Base-by-base conservation (phyloP, 2,113 vertebrate genomes). In the Brienomyrus longianalis region DNA sequence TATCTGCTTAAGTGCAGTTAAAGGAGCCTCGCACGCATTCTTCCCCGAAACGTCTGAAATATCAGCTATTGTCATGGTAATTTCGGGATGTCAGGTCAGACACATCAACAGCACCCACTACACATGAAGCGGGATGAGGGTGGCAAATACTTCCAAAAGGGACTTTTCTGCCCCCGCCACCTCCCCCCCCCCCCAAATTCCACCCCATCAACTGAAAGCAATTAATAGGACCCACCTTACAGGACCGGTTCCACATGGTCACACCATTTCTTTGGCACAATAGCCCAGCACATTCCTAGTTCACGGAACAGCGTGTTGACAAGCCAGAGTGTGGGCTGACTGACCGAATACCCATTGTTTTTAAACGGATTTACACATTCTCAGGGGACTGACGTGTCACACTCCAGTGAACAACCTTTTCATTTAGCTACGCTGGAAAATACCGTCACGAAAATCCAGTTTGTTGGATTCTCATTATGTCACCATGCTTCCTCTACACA, bases 161-260 rank as follows among this genome's bases (percentile, higher is more conserved):
- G 89, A 92, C 92, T 90, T 70, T 91, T 92, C 90, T 90, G 88
- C 2, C 2, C 23, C 9, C 21, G 91, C 70, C 91, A 91, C 92
- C 92, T 83, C 93, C 87, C 9, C 59, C 2, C 92, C 88, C 88
- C 90, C 62, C 77, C 54, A 80, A 88, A 90, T 92, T 88, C 90
- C 90, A 90, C 89, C 62, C 91, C 89, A 77, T 93, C 59, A 31
- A 50, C 52, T 31, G 89, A 91, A 50, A 91, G 93, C 94, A 90
- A 92, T 96, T 94, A 95, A 94, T 93, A 93, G 91, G 77, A 91
- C 62, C 91, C 91, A 77, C 50, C 13, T 90, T 88, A 90, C 54
- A 77, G 83, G 90, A 91, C 91, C 88, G 91, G 93, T 95, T 95
- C 93, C 94, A 94, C 93, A 94, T 95, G 92, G 90, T 91, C 93